Conservation (phyloP, 2,113 vertebrate genomes). For the Zootoca vivipara region DNA sequence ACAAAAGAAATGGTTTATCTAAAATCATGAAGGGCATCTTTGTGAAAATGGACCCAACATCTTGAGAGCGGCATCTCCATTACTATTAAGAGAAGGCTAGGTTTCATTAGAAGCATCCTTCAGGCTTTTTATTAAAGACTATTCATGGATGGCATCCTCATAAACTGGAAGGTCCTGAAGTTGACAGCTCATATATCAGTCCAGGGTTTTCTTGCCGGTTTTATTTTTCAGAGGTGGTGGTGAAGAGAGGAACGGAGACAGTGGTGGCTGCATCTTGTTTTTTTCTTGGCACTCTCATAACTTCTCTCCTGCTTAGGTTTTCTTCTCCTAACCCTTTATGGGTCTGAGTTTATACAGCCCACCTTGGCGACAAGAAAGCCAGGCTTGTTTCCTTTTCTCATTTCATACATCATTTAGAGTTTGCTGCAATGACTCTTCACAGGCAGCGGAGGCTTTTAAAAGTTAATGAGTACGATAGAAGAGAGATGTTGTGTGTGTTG, state of each 20-base stretch:
- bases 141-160: neutral
- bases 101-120: neutral
- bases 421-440: slow-evolving; percentile 52
- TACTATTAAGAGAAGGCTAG: neutral
- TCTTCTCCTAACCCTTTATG: slow-evolving; percentile 25
- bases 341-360: neutral
- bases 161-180: neutral
- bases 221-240: neutral
- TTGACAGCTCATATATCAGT: neutral
- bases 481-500: slow-evolving; percentile 48
- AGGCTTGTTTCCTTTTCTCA: slow-evolving; percentile 51
- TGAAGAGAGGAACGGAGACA: neutral
- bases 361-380: neutral
- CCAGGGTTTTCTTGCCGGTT: neutral
- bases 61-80: neutral
- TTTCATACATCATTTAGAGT: slow-evolving; percentile 38
- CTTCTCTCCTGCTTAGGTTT: neutral
- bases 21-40: neutral
- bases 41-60: neutral
- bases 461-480: slow-evolving; percentile 70
- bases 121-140: neutral
- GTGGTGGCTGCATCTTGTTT: neutral
- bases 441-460: slow-evolving; percentile 71
- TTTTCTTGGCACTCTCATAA: neutral
- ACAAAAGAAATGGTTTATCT: neutral